A percentile compares a stretch with the other conserved stretches of the same genome.
Evolutionary conservation across 2,888 invertebrate species (phyloP).

Genomic region (Drosophila parthenogenetica): DNA sequence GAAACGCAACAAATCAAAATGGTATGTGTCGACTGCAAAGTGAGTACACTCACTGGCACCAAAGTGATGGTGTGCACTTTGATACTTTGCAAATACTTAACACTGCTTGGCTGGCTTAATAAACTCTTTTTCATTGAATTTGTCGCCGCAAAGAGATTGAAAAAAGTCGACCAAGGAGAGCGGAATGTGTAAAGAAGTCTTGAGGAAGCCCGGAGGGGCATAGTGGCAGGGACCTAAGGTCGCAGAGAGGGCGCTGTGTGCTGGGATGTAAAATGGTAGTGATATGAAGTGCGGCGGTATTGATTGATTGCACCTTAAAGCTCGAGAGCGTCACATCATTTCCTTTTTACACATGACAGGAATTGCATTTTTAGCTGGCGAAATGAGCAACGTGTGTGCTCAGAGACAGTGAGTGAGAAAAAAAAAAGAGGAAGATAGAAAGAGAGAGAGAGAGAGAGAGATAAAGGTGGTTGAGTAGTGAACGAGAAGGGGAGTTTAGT

Average conservation of each 20-base stretch:
- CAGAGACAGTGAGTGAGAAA: slow-evolving; percentile 12
- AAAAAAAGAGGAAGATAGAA: neutral
- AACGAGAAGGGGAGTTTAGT: neutral
- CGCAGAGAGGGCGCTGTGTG: slow-evolving; percentile 14
- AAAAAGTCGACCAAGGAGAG: slow-evolving; percentile 30
- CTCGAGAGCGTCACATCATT: slow-evolving; percentile 78
- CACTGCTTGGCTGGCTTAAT: slow-evolving; percentile 78
- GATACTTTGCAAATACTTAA: slow-evolving; percentile 80
- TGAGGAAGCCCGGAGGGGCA: neutral
- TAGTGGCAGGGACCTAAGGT: neutral
- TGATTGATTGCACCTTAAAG: slow-evolving; percentile 82
- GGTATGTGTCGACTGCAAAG: slow-evolving; percentile 33
- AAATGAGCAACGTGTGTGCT: slow-evolving; percentile 68
- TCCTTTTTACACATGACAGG: slow-evolving; percentile 80
- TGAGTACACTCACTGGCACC: slow-evolving; percentile 17
- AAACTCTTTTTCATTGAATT: slow-evolving; percentile 75
- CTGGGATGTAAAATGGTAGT: slow-evolving; percentile 47
- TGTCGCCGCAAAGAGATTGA: slow-evolving; percentile 45
- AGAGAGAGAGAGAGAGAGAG: neutral
- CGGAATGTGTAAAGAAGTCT: neutral
- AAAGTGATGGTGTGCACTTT: slow-evolving; percentile 40
- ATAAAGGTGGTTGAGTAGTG: neutral
- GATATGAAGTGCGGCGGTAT: slow-evolving; percentile 54
- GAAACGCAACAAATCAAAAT: slow-evolving; percentile 49
- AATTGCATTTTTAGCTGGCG: slow-evolving; percentile 78